phyloP scores from a whole-genome alignment of 1,140 invertebrate species.

The Fopius arisanus region DNA sequence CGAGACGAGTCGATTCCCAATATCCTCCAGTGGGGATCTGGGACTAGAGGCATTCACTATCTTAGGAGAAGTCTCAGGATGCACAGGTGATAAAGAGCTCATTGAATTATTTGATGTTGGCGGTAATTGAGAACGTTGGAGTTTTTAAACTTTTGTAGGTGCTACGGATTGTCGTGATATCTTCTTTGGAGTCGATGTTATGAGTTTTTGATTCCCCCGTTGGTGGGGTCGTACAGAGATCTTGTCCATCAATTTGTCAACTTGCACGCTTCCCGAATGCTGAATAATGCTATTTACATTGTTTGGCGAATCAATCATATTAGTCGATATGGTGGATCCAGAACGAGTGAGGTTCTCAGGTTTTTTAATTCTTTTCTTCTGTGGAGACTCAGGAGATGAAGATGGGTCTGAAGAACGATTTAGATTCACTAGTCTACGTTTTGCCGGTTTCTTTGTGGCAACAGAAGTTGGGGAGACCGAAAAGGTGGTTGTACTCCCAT shows the following conservation, averaged over 20 bases:
- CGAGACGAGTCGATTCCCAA: neutral
- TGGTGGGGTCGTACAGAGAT: too few relatives aligned
- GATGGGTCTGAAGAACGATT: neutral
- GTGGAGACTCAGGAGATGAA: neutral
- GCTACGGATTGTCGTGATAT: too few relatives aligned
- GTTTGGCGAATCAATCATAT: too few relatives aligned
- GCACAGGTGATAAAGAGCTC: neutral
- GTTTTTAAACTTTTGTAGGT: neutral
- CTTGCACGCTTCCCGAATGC: too few relatives aligned
- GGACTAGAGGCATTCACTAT: neutral
- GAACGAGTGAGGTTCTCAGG: neutral
- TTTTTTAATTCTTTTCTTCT: neutral
- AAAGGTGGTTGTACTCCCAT: neutral
- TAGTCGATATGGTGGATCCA: too few relatives aligned
- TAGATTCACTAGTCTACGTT: neutral
- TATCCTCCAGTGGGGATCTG: neutral
- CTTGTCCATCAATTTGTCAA: too few relatives aligned
- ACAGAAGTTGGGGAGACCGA: neutral
- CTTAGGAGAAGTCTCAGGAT: neutral
- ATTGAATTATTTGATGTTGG: neutral
- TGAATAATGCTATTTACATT: too few relatives aligned
- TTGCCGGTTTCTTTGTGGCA: neutral
- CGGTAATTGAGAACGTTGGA: too few relatives aligned
- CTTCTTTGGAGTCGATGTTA: too few relatives aligned
- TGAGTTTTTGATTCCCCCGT: too few relatives aligned